phyloP scores from a whole-genome alignment of 1,140 invertebrate species.

The Notospermus geniculatus region DNA sequence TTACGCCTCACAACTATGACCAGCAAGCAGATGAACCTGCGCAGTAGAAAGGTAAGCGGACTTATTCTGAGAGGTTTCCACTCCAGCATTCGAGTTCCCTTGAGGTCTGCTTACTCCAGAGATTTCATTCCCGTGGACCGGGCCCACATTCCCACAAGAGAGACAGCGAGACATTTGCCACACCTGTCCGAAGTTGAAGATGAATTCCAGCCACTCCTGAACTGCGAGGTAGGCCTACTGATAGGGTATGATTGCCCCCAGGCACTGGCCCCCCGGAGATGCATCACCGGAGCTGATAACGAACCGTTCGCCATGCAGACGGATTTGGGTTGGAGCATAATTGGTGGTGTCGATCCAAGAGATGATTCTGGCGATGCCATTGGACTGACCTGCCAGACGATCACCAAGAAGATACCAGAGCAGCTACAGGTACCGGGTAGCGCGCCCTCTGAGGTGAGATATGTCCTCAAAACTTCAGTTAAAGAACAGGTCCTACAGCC shows the following conservation, averaged over 20 bases:
- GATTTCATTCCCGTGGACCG: constrained; percentile 24
- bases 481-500: no score
- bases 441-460: background rate
- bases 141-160: constrained; percentile 19
- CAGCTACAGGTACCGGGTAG: background rate
- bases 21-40: constrained; percentile 8
- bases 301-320: constrained; percentile 19
- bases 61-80: constrained; percentile 11
- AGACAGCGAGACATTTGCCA: background rate
- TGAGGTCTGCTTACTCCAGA: constrained; percentile 14
- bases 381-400: no score
- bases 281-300: constrained; percentile 9
- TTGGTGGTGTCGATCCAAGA: constrained; percentile 6
- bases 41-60: constrained; percentile 16
- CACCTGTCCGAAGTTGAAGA: no score
- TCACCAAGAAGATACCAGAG: background rate
- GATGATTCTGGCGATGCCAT: no score
- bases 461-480: no score
- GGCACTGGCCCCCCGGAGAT: constrained; percentile 14
- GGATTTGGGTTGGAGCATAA: constrained; percentile 21
- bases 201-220: no score
- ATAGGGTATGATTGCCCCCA: constrained; percentile 21
- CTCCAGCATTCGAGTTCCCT: background rate
- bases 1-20: constrained; percentile 17
- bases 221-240: constrained; percentile 18